Conservation (phyloP, 2,113 vertebrate genomes). For the Apaloderma vittatum region DNA sequence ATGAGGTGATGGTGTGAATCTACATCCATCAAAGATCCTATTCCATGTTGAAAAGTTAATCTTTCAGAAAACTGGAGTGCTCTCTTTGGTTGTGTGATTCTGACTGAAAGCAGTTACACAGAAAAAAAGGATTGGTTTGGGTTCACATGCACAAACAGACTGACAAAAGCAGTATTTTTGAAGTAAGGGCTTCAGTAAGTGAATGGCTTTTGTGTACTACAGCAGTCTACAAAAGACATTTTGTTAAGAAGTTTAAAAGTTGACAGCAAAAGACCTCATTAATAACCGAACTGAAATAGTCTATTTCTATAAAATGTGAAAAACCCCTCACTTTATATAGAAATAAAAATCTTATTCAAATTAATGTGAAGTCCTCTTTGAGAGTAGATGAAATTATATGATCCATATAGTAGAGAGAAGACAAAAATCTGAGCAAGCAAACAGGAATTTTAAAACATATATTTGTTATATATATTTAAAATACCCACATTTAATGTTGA, state of each 20-base stretch:
- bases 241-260: not conserved
- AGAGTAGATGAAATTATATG: not conserved
- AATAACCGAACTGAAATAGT: not conserved
- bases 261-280: not conserved
- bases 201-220: not conserved
- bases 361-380: not conserved
- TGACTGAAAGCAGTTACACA: not conserved
- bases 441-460: constrained; percentile 11
- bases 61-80: constrained; percentile 1
- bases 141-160: not conserved
- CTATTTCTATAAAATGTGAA: not conserved
- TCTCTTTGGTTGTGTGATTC: not conserved
- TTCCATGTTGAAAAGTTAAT: constrained; percentile 1
- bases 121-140: not conserved
- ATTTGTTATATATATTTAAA: not conserved
- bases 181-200: not conserved
- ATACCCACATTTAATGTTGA: not conserved
- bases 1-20: not conserved
- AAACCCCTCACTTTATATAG: not conserved
- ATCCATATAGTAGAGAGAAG: not conserved
- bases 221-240: not conserved
- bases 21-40: constrained; percentile 10
- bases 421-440: not conserved
- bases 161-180: constrained; percentile 5
- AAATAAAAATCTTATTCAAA: not conserved